A percentile compares a stretch with the other conserved stretches of the same genome.
phyloP scores from a whole-genome alignment of 2,888 invertebrate species.

The Phalangium opilio region DNA sequence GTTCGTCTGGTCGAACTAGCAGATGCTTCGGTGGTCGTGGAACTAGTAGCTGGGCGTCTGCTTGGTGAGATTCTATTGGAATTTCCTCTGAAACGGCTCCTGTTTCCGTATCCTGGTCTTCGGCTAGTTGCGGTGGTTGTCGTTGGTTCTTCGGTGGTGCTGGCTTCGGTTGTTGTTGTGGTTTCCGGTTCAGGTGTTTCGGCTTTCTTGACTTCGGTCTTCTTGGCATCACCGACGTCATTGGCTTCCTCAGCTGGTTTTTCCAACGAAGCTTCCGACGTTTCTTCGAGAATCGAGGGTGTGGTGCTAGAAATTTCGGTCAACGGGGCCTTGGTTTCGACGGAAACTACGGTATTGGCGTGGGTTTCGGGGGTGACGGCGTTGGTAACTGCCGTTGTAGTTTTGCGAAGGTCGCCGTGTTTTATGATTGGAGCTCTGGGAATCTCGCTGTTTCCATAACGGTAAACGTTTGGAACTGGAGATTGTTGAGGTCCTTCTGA shows the following conservation, averaged over 20 bases:
- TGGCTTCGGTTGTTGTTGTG: constrained; percentile 5
- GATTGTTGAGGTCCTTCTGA: background rate
- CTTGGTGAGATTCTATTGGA: background rate
- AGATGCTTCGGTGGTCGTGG: constrained; percentile 6
- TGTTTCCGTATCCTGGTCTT: constrained; percentile 5
- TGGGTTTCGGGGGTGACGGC: background rate
- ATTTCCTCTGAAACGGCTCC: constrained; percentile 4
- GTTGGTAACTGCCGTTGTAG: background rate
- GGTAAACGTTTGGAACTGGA: constrained; percentile 14
- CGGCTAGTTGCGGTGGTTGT: constrained; percentile 10
- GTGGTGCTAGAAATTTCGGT: background rate
- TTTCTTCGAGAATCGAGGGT: background rate
- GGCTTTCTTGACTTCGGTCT: background rate
- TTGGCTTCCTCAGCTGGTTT: constrained; percentile 3
- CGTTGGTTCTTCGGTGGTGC: constrained; percentile 8
- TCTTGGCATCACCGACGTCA: background rate
- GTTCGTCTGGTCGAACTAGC: constrained; percentile 6
- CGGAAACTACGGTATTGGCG: background rate
- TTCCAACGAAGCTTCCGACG: constrained; percentile 4
- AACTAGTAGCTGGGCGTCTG: background rate
- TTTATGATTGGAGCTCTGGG: constrained; percentile 13
- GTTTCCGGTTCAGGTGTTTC: background rate
- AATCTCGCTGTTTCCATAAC: constrained; percentile 16
- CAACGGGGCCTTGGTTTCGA: background rate
- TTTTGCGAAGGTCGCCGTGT: background rate